phyloP scores from a whole-genome alignment of 1,140 invertebrate genomes.

The Brachystomella parvula region DNA sequence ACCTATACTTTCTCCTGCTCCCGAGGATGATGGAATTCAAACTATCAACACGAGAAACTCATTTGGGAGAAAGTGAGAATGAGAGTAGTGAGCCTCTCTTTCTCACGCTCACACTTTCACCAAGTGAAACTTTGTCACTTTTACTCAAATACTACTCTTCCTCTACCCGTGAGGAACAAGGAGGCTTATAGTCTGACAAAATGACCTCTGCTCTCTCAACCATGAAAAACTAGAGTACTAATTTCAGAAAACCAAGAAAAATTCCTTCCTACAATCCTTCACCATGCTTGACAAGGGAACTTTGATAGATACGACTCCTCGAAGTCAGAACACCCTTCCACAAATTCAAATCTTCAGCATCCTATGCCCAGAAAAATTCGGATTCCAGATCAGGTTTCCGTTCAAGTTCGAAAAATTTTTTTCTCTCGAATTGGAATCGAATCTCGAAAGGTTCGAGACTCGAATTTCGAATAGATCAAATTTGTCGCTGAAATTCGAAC shows the following conservation, averaged over 20 bases:
- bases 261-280: neutral
- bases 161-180: too few species aligned
- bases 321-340: too few species aligned
- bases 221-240: neutral
- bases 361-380: too few species aligned
- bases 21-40: neutral
- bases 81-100: neutral
- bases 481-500: too few species aligned
- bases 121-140: constrained; percentile 8
- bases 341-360: too few species aligned
- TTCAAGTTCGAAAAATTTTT: too few species aligned
- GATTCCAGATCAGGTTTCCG: too few species aligned
- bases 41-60: constrained; percentile 9
- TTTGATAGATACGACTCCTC: neutral
- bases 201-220: neutral
- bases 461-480: too few species aligned
- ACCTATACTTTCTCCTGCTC: neutral
- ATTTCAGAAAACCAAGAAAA: neutral
- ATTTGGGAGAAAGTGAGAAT: constrained; percentile 5
- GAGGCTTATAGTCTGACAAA: too few species aligned
- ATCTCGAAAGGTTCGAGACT: too few species aligned
- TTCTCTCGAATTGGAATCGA: too few species aligned
- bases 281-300: neutral
- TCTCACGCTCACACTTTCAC: neutral
- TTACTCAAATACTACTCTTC: neutral